Conservation (phyloP, 1,140 invertebrate species). For the Panulirus ornatus region DNA sequence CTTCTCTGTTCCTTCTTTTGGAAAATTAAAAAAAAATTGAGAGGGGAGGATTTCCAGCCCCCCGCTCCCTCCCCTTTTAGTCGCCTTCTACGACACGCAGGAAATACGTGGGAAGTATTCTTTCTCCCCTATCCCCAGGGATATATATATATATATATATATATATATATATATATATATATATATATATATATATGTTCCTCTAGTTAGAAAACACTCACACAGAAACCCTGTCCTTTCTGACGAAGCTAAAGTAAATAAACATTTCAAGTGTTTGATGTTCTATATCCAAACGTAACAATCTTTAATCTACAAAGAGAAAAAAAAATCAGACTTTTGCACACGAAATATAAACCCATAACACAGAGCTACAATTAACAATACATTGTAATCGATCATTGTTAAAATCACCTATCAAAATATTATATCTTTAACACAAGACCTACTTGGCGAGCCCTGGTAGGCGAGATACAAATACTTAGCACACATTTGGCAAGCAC, state of each 20-base stretch:
- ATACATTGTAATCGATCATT: background rate
- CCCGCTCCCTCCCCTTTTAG: no score
- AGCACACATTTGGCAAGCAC: no score
- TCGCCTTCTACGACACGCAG: no score
- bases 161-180: background rate
- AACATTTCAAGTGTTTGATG: background rate
- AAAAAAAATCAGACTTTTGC: background rate
- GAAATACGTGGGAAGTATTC: no score
- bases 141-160: no score
- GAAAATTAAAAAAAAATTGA: no score
- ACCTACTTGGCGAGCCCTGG: no score
- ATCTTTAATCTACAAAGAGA: background rate
- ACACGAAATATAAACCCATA: background rate
- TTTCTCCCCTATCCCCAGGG: no score
- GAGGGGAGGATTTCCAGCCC: no score
- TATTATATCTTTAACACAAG: background rate
- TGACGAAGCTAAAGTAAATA: background rate
- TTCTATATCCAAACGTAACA: background rate
- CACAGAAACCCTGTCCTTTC: background rate
- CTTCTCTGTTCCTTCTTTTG: no score
- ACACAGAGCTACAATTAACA: background rate
- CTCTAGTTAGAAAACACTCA: background rate
- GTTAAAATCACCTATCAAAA: background rate
- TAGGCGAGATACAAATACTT: no score
- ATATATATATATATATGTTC: no score